Conservation (phyloP, 2,113 vertebrate species). For the Clupea harengus region DNA sequence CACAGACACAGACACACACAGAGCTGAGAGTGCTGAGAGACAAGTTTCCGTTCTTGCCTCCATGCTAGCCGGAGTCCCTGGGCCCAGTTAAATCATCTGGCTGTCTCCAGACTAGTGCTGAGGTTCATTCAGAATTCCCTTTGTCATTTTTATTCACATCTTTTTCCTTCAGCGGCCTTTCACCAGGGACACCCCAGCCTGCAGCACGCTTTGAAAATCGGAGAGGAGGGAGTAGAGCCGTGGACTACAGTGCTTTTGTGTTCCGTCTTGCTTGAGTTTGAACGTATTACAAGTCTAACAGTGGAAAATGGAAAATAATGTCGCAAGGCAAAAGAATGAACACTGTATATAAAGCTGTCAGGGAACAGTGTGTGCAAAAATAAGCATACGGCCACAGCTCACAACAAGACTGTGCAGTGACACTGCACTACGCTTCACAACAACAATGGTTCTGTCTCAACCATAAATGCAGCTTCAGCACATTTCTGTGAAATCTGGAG, state of each 20-base stretch:
- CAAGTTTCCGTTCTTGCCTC: not conserved
- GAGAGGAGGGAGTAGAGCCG: not conserved
- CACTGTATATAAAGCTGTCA: not conserved
- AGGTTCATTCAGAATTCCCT: slow-evolving; percentile 14
- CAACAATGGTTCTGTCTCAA: not conserved
- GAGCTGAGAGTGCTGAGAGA: slow-evolving; percentile 1
- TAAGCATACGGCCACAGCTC: not conserved
- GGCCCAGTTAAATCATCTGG: not conserved
- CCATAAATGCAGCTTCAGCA: not conserved
- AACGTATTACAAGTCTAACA: not conserved
- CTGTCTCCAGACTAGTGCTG: not conserved
- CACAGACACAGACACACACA: not conserved
- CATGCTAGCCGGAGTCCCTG: not conserved
- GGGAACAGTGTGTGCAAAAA: not conserved
- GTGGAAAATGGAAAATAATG: slow-evolving; percentile 6
- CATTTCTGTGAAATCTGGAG: not conserved
- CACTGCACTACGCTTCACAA: not conserved
- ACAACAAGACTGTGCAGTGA: not conserved
- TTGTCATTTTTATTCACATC: slow-evolving; percentile 4
- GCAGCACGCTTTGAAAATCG: not conserved
- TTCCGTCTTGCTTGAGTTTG: not conserved
- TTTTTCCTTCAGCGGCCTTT: slow-evolving; percentile 6
- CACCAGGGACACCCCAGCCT: slow-evolving; percentile 2
- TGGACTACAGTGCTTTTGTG: not conserved
- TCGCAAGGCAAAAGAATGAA: not conserved